Evolutionary conservation across 2,113 vertebrate genomes (phyloP).

Genomic region (human (Homo sapiens)): GRCh38 chr5:93806501-93807000

Average conservation of each 20-base stretch:
- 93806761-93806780: slow-evolving; percentile 53
- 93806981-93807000: background rate
- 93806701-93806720: slow-evolving; percentile 52
- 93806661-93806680: slow-evolving; percentile 37
- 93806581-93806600: slow-evolving; percentile 81
- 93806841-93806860: slow-evolving; percentile 30
- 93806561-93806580: slow-evolving; percentile 81
- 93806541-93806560: slow-evolving; percentile 70
- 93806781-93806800: background rate
- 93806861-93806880: slow-evolving; percentile 65
- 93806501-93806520: slow-evolving; percentile 31
- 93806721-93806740: slow-evolving; percentile 57
- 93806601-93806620: slow-evolving; percentile 76
- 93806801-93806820: background rate
- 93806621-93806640: slow-evolving; percentile 81
- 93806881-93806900: slow-evolving; percentile 26
- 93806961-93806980: slow-evolving; percentile 37
- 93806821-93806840: slow-evolving; percentile 27
- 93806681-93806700: slow-evolving; percentile 71
- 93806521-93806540: slow-evolving; percentile 66
- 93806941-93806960: background rate
- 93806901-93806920: slow-evolving; percentile 23
- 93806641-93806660: slow-evolving; percentile 41
- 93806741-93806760: slow-evolving; percentile 61
- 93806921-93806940: slow-evolving; percentile 41